A percentile compares a stretch with the other conserved stretches of the same genome.
phyloP scores from a whole-genome alignment of 2,888 invertebrate genomes.

The Dolichomitus sp. region DNA sequence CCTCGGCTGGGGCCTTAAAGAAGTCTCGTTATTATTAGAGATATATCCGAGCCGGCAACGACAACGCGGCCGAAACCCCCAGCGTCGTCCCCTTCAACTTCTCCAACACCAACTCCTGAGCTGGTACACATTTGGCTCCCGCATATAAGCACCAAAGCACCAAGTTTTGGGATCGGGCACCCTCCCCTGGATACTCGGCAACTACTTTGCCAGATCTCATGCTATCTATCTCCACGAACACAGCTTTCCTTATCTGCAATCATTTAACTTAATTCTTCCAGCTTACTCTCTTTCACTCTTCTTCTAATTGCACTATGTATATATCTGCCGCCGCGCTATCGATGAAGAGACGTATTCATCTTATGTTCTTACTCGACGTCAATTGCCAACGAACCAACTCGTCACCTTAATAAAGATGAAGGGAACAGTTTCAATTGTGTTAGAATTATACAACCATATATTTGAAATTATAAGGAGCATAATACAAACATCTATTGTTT shows the following conservation, averaged over 20 bases:
- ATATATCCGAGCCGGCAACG: conserved; percentile 62
- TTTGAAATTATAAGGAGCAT: no score
- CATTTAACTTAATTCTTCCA: neutral
- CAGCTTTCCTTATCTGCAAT: neutral
- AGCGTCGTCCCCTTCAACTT: conserved; percentile 22
- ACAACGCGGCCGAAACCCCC: conserved; percentile 28
- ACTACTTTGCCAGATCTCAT: conserved; percentile 61
- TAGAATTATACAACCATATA: no score
- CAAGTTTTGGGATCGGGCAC: conserved; percentile 58
- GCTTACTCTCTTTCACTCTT: neutral
- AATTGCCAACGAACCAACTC: conserved; percentile 46
- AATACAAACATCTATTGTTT: no score
- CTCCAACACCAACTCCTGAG: conserved; percentile 23
- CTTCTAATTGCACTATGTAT: neutral
- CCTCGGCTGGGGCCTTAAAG: conserved; percentile 72
- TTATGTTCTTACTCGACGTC: conserved; percentile 28
- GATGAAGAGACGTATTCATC: neutral
- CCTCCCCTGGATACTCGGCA: conserved; percentile 53
- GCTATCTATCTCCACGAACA: conserved; percentile 47
- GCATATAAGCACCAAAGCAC: conserved; percentile 44
- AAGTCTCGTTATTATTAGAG: conserved; percentile 73
- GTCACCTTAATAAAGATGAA: conserved; percentile 64
- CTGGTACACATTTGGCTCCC: conserved; percentile 39
- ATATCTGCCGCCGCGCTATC: neutral
- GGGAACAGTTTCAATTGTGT: no score